Evolutionary conservation across 1,140 invertebrate genomes (phyloP).

Genomic region (Idris sp.): DNA sequence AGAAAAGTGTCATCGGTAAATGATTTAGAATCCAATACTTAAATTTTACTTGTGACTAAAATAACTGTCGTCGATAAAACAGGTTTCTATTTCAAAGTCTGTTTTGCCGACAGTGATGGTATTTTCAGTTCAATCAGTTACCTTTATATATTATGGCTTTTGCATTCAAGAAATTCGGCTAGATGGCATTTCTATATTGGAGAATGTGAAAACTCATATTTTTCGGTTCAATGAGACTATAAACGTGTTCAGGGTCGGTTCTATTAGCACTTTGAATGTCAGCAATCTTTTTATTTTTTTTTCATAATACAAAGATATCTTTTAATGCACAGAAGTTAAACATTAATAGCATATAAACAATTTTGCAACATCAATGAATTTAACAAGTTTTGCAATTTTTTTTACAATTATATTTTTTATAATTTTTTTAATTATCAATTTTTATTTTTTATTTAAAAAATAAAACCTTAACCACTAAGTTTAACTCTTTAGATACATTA

Average conservation of each 20-base stretch:
- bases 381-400: too few relatives aligned
- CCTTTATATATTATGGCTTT: too few relatives aligned
- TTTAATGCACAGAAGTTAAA: constrained; percentile 1
- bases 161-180: background rate
- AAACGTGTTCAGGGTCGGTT: constrained; percentile 18
- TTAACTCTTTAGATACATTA: too few relatives aligned
- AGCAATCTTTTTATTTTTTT: constrained; percentile 14
- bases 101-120: background rate
- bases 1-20: constrained; percentile 5
- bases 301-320: too few relatives aligned
- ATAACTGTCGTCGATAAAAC: constrained; percentile 6
- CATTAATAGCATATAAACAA: too few relatives aligned
- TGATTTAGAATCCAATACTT: too few relatives aligned
- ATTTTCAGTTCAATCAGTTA: background rate
- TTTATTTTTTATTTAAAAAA: too few relatives aligned
- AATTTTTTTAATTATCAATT: too few relatives aligned
- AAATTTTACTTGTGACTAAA: background rate
- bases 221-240: constrained; percentile 7
- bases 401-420: too few relatives aligned
- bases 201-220: constrained; percentile 3
- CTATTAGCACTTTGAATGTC: constrained; percentile 16
- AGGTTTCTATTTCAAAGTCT: background rate
- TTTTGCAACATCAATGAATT: too few relatives aligned
- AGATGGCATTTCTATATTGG: constrained; percentile 7
- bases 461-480: too few relatives aligned